Evolutionary conservation across 2,113 vertebrate species (phyloP).

Genomic region (Vulpes ferrilata): DNA sequence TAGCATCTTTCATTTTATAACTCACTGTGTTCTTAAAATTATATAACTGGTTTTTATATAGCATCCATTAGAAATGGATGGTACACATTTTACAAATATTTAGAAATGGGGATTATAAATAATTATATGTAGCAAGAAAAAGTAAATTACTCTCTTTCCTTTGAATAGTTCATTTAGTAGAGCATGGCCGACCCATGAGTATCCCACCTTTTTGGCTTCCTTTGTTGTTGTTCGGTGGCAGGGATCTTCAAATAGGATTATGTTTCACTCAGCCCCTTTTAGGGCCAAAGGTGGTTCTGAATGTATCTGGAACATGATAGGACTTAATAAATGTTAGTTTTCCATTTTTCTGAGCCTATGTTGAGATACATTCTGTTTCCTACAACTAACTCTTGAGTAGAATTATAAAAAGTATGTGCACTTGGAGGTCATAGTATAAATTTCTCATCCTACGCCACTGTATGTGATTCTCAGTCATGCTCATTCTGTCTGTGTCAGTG

Average conservation of each 20-base stretch:
- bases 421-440: background rate
- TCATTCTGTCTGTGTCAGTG: background rate
- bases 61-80: background rate
- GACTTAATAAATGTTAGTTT: slow-evolving; percentile 24
- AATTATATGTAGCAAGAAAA: background rate
- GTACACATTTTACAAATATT: background rate
- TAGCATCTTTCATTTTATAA: slow-evolving; percentile 28
- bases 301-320: background rate
- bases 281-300: background rate
- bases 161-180: background rate
- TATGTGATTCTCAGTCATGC: background rate
- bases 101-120: background rate
- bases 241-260: background rate
- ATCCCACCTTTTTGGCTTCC: background rate
- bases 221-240: background rate
- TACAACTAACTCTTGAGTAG: background rate
- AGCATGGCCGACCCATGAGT: background rate
- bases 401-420: background rate
- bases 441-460: background rate
- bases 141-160: background rate
- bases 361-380: background rate
- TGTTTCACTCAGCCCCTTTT: background rate
- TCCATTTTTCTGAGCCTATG: background rate
- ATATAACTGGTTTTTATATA: background rate
- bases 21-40: background rate